Evolutionary conservation across 2,113 vertebrate species (phyloP).

Genomic region (Shinisaurus crocodilurus): DNA sequence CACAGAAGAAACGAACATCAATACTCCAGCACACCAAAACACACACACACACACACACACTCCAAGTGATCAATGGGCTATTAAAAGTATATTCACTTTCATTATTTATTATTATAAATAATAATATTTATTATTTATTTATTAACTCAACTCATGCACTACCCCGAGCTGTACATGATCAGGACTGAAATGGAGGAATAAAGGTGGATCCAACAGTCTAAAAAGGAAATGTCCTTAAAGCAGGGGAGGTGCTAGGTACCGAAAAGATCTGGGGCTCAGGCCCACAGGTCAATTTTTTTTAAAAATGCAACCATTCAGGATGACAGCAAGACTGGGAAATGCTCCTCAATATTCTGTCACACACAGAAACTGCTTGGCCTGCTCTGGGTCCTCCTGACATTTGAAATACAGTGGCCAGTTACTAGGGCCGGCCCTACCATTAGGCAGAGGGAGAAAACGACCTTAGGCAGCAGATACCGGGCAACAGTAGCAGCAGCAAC

Average conservation of each 20-base stretch:
- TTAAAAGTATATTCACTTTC: conserved; percentile 43
- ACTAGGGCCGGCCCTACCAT: too few relatives aligned
- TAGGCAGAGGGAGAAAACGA: too few relatives aligned
- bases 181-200: neutral
- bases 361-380: too few relatives aligned
- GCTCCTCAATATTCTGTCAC: neutral
- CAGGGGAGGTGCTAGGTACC: neutral
- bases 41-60: conserved; percentile 24
- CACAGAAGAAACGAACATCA: conserved; percentile 1
- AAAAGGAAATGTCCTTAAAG: conserved; percentile 37
- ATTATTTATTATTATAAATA: too few relatives aligned
- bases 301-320: neutral
- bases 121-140: too few relatives aligned
- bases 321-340: neutral
- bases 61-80: conserved; percentile 6
- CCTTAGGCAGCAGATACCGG: too few relatives aligned
- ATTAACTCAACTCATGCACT: neutral
- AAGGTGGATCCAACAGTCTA: neutral
- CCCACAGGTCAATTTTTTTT: too few relatives aligned
- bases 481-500: too few relatives aligned
- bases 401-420: too few relatives aligned
- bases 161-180: neutral
- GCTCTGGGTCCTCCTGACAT: too few relatives aligned
- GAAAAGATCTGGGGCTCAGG: too few relatives aligned
- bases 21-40: conserved; percentile 16